Evolutionary conservation across 1,140 invertebrate genomes (phyloP), one percentile per base, ranked within the genome.

Genomic region (Zelostemma sp.): DNA sequence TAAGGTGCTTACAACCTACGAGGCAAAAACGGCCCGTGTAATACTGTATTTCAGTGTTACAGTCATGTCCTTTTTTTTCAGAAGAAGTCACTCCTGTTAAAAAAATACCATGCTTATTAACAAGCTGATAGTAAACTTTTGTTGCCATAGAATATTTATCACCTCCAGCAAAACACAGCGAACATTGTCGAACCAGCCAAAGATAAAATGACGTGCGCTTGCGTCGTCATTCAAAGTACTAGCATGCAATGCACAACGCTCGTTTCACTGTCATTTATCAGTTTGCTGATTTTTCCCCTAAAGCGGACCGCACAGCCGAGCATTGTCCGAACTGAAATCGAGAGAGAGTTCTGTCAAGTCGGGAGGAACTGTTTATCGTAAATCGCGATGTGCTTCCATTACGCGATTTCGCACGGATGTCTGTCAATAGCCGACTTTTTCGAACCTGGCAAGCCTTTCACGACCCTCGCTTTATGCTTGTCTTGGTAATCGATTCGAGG

Each of bases 181-280:
- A 65, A 65, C 46, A 53, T 59, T 63, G 54, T 50, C 53, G 58
- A 56, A 55, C 55, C 58, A 57, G 62, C 49, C 33, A 50, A 57
- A 80, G 71, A 77, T 79, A 76, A 78, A 78, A 76, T 78, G 72
- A 76, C 72, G 66, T 67, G 65, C 65, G 66, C 68, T 67, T 76
- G 78, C 77, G 75, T 72, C 74, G 77, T 80, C 78, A 81, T 81
- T 78, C 68, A 77, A 65, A 66, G 73, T 81, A 79, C 79, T 80
- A 66, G 73, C 45, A 46, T 40, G 45, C 61, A 65, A 73, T 62
- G 67, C 53, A 51, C 48, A 54, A 51, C 43, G 63, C 64, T 68
- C 73, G 59, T 73, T 79, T 74, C 72, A 64, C 65, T 74, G 76
- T 79, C 75, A 75, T 77, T 71, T 71, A 70, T 66, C 68, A 65